Conservation (phyloP, 2,888 invertebrate species). For the Tridacna crocea region DNA sequence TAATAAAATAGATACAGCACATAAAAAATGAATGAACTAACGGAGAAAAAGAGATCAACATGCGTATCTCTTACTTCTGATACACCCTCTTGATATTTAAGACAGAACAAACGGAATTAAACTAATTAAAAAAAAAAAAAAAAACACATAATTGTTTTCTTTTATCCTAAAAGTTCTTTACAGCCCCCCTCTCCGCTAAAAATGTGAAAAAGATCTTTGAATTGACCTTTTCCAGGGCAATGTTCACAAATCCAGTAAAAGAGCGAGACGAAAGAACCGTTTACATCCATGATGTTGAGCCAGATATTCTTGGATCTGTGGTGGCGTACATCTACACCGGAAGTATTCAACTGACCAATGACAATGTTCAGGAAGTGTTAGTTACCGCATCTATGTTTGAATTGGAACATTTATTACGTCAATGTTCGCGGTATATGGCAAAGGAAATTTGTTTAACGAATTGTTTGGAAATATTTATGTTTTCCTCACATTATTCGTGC, state of each 20-base stretch:
- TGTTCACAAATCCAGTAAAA: constrained; percentile 94
- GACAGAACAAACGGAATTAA: too few relatives aligned
- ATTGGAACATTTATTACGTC: constrained; percentile 91
- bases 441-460: constrained; percentile 95
- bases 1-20: too few relatives aligned
- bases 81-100: too few relatives aligned
- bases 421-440: constrained; percentile 93
- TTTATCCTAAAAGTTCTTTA: too few relatives aligned
- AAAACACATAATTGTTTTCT: too few relatives aligned
- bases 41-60: too few relatives aligned
- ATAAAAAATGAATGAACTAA: too few relatives aligned
- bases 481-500: constrained; percentile 95
- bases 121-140: too few relatives aligned
- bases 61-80: too few relatives aligned
- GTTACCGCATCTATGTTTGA: constrained; percentile 94
- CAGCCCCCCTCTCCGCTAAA: too few relatives aligned
- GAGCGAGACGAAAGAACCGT: constrained; percentile 92
- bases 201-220: not conserved
- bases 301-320: constrained; percentile 91
- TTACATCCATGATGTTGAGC: constrained; percentile 91
- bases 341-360: constrained; percentile 85
- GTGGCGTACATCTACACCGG: constrained; percentile 96
- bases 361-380: constrained; percentile 93
- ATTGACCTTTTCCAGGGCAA: constrained; percentile 86
- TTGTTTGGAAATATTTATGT: constrained; percentile 94